Conservation (phyloP, 2,888 invertebrate genomes). For the Clepsis dumicolana region DNA sequence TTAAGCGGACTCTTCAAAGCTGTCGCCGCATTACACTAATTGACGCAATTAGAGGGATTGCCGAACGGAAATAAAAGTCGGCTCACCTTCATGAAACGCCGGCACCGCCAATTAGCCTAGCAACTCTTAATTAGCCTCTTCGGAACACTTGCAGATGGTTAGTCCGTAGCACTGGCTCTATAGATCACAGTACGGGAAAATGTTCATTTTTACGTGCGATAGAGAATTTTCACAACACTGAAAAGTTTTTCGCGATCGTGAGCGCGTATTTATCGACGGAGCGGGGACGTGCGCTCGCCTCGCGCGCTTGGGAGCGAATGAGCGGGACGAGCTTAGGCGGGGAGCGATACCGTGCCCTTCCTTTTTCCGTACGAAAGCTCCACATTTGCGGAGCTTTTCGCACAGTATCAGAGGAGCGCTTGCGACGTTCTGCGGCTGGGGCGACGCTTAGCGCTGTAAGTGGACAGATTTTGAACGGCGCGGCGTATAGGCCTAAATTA, state of each 20-base stretch:
- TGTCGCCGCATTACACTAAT: conserved; percentile 86
- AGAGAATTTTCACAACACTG: conserved; percentile 66
- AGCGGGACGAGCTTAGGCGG: conserved; percentile 68
- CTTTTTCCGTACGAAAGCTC: conserved; percentile 76
- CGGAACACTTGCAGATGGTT: conserved; percentile 67
- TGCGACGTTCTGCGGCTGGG: conserved; percentile 62
- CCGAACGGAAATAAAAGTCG: conserved; percentile 86
- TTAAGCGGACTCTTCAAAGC: conserved; percentile 82
- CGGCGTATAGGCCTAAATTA: conserved; percentile 81
- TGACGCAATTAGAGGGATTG: conserved; percentile 86
- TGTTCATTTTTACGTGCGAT: conserved; percentile 64
- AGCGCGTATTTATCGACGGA: conserved; percentile 44
- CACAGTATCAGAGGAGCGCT: conserved; percentile 56
- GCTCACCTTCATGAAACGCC: conserved; percentile 86
- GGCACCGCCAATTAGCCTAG: conserved; percentile 83
- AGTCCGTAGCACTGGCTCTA: conserved; percentile 69
- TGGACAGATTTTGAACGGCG: conserved; percentile 82
- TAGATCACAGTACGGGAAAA: conserved; percentile 72
- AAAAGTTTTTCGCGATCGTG: conserved; percentile 84
- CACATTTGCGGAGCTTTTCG: conserved; percentile 75
- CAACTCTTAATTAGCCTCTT: conserved; percentile 81
- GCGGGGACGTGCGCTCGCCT: conserved; percentile 63
- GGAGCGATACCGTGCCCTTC: conserved; percentile 70
- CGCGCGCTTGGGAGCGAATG: conserved; percentile 76
- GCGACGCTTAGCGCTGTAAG: conserved; percentile 79